Base-by-base conservation (phyloP, 2,113 vertebrate genomes). In the Cyanoramphus novaezelandiae region DNA sequence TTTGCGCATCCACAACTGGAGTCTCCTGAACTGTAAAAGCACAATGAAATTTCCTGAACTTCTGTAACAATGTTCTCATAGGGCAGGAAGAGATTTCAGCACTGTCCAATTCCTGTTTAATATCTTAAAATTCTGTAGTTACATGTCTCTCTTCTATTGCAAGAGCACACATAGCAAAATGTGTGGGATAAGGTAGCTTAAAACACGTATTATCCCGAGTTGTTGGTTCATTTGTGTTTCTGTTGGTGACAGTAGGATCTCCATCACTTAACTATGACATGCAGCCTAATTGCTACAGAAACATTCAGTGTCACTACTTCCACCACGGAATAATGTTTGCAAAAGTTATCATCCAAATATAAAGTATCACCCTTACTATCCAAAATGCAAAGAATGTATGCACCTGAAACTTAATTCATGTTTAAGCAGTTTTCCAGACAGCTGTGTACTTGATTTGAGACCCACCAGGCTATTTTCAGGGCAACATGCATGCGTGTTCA, bases 401-500 rank as follows among this genome's bases (percentile, higher is more conserved):
- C 29, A 49, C 6, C 17, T 37, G 86, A 74, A 81, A 35, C 21
- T 47, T 41, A 67, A 47, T 29, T 77, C 5, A 14, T 8, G 17
- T 74, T 83, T 69, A 81, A 70, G 27, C 59, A 92, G 68, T 31
- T 75, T 49, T 86, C 69, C 53, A 43, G 33, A n/a, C 27, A 93
- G 47, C 52, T 57, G 15, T 47, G 35, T 44, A 33, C 16, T 41
- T 41, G 39, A 43, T 7, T 6, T 70, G 60, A 86, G 80, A 77
- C 29, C 10, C 27, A 63, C 17, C 21, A 49, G 37, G 55, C 17
- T 55, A 11, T 49, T 53, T 90, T 83, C 80, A 84, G 67, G 63
- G 57, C 53, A 49, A 33, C 0, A 0, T 8, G 23, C 9, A 21
- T 3, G 6, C 2, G 1, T 39, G 44, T 16, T 69, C 35, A 57